These are phyloP conservation scores for Seriola quinqueradiata DNA, from an alignment of 2,113 vertebrate genomes.

Conservation along the genomic window DNA sequence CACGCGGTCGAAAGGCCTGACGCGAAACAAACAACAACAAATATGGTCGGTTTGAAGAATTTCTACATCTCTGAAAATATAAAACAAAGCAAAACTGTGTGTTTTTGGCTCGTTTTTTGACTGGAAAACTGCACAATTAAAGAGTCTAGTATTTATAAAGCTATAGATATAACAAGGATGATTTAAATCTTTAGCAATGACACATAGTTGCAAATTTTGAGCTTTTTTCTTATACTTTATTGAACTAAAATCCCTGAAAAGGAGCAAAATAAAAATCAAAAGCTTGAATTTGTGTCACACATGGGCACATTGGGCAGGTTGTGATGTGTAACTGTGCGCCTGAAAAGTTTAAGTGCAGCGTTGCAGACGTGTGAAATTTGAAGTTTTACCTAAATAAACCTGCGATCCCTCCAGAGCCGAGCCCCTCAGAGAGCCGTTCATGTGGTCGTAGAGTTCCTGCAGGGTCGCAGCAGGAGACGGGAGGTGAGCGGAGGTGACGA, in stretches of 20 bases:
- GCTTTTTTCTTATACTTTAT: background rate
- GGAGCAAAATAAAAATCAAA: no score
- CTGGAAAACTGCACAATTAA: no score
- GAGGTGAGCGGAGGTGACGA: background rate
- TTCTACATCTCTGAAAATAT: background rate
- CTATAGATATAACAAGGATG: no score
- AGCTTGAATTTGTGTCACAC: no score
- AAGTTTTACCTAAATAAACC: constrained; percentile 90
- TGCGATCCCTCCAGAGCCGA: constrained; percentile 92
- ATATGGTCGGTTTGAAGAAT: background rate
- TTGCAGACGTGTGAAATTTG: background rate
- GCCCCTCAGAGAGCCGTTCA: constrained; percentile 93
- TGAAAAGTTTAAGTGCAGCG: background rate
- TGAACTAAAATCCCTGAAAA: no score
- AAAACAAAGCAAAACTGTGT: background rate
- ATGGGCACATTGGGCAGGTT: background rate
- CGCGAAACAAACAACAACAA: background rate
- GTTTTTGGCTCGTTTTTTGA: background rate
- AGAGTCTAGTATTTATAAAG: no score
- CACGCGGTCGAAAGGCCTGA: background rate
- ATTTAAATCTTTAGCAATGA: no score
- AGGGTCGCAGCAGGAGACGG: no score
- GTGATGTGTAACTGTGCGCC: background rate
- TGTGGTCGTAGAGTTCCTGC: constrained; percentile 98
- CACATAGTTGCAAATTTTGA: background rate